Evolutionary conservation across 2,888 invertebrate species (phyloP).

Genomic region (Azorinus chamasolen): DNA sequence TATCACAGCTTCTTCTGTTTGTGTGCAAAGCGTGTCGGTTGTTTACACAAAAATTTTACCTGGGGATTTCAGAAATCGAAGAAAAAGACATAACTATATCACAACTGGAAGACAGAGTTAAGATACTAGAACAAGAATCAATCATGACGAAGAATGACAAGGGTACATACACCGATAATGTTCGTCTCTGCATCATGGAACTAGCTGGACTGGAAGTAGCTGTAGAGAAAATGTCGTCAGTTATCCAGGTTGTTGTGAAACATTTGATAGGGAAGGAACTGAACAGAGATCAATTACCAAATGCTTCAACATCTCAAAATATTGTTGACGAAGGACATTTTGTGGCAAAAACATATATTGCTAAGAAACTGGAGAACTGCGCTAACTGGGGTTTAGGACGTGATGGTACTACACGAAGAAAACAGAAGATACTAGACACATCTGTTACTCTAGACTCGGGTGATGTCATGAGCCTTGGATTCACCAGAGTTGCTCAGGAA

Average conservation of each 20-base stretch:
- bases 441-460: constrained; percentile 40
- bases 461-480: constrained; percentile 12
- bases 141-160: constrained; percentile 16
- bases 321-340: constrained; percentile 12
- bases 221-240: neutral
- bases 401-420: constrained; percentile 45
- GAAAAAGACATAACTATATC: too few species aligned
- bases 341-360: constrained; percentile 24
- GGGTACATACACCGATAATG: constrained; percentile 14
- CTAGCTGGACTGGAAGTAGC: constrained; percentile 34
- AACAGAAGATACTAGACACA: constrained; percentile 55
- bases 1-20: too few species aligned
- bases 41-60: too few species aligned
- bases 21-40: too few species aligned
- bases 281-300: constrained; percentile 2
- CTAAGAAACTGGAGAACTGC: neutral
- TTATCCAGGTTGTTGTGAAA: too few species aligned
- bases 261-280: too few species aligned
- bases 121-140: too few species aligned
- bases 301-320: constrained; percentile 11
- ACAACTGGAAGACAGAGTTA: too few species aligned
- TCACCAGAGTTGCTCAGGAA: too few species aligned
- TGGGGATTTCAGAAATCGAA: too few species aligned
- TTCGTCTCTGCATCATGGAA: constrained; percentile 26
- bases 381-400: constrained; percentile 37